These are phyloP conservation scores for Lichenostomus cassidix DNA, from an alignment of 2,113 vertebrate species.

Conservation along the genomic window DNA sequence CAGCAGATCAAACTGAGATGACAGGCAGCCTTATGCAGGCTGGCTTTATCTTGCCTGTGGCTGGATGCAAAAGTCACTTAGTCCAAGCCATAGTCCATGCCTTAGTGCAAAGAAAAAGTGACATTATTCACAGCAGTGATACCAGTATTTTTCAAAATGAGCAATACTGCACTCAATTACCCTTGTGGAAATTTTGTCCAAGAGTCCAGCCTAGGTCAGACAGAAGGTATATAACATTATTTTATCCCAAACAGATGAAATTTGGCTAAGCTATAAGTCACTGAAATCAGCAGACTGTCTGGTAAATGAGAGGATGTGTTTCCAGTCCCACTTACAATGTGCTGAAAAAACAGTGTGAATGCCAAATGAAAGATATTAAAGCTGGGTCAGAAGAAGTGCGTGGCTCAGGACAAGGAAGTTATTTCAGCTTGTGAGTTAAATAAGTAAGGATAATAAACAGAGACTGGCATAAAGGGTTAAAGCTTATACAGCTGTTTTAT, in stretches of 20 bases:
- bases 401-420: not conserved
- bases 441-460: slow-evolving; percentile 22
- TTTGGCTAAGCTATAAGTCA: not conserved
- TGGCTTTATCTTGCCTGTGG: not conserved
- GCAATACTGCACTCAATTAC: not conserved
- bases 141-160: not conserved
- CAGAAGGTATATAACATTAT: not conserved
- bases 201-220: not conserved
- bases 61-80: not conserved
- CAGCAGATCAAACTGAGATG: not conserved
- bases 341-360: not conserved
- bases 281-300: not conserved
- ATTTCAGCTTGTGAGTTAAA: slow-evolving; percentile 22
- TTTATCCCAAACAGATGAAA: not conserved
- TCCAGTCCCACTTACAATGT: not conserved
- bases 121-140: not conserved
- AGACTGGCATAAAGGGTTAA: slow-evolving; percentile 34
- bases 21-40: not conserved
- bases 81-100: not conserved
- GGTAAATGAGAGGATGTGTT: not conserved
- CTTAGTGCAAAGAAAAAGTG: not conserved
- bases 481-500: slow-evolving; percentile 9
- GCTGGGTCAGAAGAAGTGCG: not conserved
- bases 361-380: not conserved
- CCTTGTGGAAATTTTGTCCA: not conserved